These are phyloP conservation scores for Columba janthina DNA, from an alignment of 2,113 vertebrate species.

Conservation along the genomic window DNA sequence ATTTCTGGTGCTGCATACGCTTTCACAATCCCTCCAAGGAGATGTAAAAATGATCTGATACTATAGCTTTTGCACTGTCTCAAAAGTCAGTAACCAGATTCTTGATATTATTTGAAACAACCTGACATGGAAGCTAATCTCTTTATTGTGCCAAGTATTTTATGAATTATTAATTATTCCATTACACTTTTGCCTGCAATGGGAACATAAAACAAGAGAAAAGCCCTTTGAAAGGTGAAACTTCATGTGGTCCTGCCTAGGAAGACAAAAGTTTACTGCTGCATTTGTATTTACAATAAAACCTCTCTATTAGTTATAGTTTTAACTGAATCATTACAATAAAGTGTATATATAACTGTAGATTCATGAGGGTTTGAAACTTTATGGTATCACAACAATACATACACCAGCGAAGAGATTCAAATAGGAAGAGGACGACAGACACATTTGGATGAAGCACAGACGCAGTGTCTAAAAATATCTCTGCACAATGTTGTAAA, in stretches of 20 bases:
- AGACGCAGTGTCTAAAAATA: neutral
- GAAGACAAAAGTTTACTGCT: neutral
- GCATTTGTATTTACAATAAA: neutral
- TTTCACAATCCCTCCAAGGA: slow-evolving; percentile 26
- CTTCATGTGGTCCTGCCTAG: neutral
- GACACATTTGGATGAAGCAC: neutral
- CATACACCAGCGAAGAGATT: neutral
- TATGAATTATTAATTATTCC: slow-evolving; percentile 59
- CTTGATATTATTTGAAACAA: slow-evolving; percentile 52
- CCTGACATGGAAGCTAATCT: neutral
- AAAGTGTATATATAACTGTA: neutral
- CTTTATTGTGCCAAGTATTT: slow-evolving; percentile 34
- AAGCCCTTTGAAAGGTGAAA: neutral
- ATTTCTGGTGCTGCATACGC: neutral
- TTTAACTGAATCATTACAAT: neutral
- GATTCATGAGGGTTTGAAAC: neutral
- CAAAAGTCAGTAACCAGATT: slow-evolving; percentile 1
- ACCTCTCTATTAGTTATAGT: neutral
- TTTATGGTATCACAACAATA: neutral
- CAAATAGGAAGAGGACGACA: neutral
- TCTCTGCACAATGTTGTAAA: neutral
- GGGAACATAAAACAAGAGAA: neutral
- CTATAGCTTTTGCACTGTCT: neutral
- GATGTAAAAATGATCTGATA: slow-evolving; percentile 15
- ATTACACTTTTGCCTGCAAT: neutral